Conservation (phyloP, 2,888 invertebrate species). For the Trachelus iudaicus region DNA sequence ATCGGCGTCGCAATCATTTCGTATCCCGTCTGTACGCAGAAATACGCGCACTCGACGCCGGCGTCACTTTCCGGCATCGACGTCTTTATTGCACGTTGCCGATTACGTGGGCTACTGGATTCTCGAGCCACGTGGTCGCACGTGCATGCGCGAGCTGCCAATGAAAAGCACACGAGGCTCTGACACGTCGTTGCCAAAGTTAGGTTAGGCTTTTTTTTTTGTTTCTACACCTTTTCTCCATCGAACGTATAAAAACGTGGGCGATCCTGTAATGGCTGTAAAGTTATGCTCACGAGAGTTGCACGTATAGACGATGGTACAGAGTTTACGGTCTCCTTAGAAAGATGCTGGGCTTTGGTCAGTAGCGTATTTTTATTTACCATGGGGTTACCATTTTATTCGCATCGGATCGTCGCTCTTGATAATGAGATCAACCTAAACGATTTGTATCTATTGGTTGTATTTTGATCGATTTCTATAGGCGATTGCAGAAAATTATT, state of each 20-base stretch:
- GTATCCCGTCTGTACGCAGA: background rate
- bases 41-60: background rate
- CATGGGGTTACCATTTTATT: background rate
- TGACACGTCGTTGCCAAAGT: background rate
- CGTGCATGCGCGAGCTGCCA: conserved; percentile 30
- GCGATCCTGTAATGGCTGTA: background rate
- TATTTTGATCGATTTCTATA: background rate
- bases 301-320: background rate
- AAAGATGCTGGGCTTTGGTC: background rate
- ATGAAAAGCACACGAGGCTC: conserved; percentile 23
- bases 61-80: background rate
- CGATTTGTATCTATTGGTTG: background rate
- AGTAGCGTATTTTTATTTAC: background rate
- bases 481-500: background rate
- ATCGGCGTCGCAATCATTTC: background rate
- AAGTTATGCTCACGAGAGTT: background rate
- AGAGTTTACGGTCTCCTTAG: background rate
- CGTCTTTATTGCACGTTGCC: background rate
- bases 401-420: background rate
- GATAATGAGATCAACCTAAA: too few species aligned
- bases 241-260: background rate
- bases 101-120: conserved; percentile 17
- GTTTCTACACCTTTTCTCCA: background rate
- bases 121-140: conserved; percentile 27
- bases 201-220: background rate